Percentiles rank a stretch among this genome's conserved stretches.
Evolutionary conservation across 1,140 invertebrate species (phyloP).

Genomic region (Drosophila subpulchrella): DNA sequence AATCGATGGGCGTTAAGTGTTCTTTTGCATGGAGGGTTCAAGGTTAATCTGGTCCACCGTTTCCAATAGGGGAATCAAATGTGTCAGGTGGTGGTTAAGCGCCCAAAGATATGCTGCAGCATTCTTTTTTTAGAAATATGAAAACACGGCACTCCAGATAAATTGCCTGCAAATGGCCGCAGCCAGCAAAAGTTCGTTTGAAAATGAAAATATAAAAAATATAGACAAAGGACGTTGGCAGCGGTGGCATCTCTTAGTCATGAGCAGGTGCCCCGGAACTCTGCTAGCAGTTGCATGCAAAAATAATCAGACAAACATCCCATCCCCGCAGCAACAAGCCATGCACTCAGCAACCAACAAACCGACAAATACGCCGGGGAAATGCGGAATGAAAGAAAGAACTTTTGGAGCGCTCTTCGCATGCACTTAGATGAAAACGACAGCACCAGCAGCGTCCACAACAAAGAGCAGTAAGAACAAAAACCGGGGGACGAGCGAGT

Average conservation of each 20-base stretch:
- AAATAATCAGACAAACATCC: slow-evolving; percentile 62
- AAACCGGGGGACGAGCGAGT: slow-evolving; percentile 28
- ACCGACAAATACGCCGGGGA: slow-evolving; percentile 20
- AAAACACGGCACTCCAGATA: slow-evolving; percentile 25
- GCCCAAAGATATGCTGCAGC: slow-evolving; percentile 13
- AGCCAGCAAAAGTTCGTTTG: slow-evolving; percentile 2
- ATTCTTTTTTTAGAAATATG: not conserved
- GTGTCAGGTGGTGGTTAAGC: slow-evolving; percentile 29
- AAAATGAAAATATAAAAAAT: slow-evolving; percentile 12
- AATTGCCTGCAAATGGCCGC: slow-evolving; percentile 49
- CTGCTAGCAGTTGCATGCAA: slow-evolving; percentile 51
- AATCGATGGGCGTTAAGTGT: slow-evolving; percentile 43
- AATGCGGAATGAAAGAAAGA: slow-evolving; percentile 32
- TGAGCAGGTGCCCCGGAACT: slow-evolving; percentile 41
- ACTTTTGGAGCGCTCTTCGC: slow-evolving; percentile 76
- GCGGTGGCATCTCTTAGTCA: slow-evolving; percentile 48
- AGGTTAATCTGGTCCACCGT: slow-evolving; percentile 25
- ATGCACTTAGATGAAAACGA: slow-evolving; percentile 81
- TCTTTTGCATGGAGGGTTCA: slow-evolving; percentile 18
- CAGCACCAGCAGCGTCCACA: slow-evolving; percentile 50
- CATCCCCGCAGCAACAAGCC: slow-evolving; percentile 62
- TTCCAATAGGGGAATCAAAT: slow-evolving; percentile 5
- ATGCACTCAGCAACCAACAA: slow-evolving; percentile 48
- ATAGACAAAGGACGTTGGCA: slow-evolving; percentile 26
- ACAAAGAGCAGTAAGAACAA: slow-evolving; percentile 45